Percentiles rank a stretch among this genome's conserved stretches.
phyloP scores from a whole-genome alignment of 2,888 invertebrate genomes.

The Melanostoma scalare region DNA sequence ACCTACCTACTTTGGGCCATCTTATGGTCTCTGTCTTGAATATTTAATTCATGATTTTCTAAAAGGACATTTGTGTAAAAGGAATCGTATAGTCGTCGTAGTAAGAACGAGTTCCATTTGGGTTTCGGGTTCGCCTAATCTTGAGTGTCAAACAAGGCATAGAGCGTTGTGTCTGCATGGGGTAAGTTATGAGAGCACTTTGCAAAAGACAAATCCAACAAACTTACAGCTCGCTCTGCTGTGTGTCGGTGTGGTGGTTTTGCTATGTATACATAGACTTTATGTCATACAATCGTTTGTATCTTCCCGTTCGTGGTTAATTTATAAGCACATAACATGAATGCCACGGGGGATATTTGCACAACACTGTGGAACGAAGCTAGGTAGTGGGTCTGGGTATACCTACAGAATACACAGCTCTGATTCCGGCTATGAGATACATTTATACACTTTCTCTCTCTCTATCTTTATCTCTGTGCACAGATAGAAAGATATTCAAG shows the following conservation, averaged over 20 bases:
- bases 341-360: neutral
- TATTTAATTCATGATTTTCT: conserved; percentile 43
- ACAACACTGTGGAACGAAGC: conserved; percentile 9
- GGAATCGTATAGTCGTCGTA: conserved; percentile 10
- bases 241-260: neutral
- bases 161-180: conserved; percentile 55
- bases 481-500: conserved; percentile 22
- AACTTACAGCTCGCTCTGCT: conserved; percentile 30
- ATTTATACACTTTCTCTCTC: neutral
- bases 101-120: neutral
- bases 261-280: neutral
- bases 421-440: conserved; percentile 30
- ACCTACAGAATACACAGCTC: conserved; percentile 24
- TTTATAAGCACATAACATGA: conserved; percentile 58
- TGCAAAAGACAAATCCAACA: conserved; percentile 65
- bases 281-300: conserved; percentile 54
- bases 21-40: conserved; percentile 30
- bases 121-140: conserved; percentile 23
- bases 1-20: neutral
- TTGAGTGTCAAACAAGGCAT: conserved; percentile 60
- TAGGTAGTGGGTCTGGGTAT: neutral
- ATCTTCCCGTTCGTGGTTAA: conserved; percentile 62
- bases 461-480: neutral
- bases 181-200: conserved; percentile 69
- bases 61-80: conserved; percentile 34